Conservation (phyloP, 1,140 invertebrate species). For the Bombyx mori region DNA sequence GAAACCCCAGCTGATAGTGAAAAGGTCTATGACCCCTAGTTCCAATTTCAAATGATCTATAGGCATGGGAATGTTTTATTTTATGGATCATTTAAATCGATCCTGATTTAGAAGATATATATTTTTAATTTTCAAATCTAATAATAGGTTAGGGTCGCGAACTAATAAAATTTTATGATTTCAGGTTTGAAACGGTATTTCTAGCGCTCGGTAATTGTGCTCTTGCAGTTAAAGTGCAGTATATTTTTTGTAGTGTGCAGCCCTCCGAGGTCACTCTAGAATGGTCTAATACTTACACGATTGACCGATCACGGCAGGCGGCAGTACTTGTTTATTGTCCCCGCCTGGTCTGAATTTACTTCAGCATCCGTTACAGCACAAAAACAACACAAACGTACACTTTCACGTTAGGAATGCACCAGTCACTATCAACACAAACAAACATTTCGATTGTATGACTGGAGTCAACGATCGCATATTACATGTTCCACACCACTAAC, state of each 20-base stretch:
- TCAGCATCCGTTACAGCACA: slow-evolving; percentile 45
- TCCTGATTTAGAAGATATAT: too few species aligned
- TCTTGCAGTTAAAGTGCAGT: too few species aligned
- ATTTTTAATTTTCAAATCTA: too few species aligned
- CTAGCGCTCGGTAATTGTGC: neutral
- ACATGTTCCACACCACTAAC: slow-evolving; percentile 45
- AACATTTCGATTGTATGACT: slow-evolving; percentile 22
- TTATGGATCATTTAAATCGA: neutral
- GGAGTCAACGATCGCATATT: slow-evolving; percentile 26
- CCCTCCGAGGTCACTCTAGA: slow-evolving; percentile 18
- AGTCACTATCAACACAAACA: slow-evolving; percentile 49
- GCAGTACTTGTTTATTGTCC: slow-evolving; percentile 9
- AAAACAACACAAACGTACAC: slow-evolving; percentile 53
- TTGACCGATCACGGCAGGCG: slow-evolving; percentile 11
- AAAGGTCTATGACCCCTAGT: slow-evolving; percentile 7
- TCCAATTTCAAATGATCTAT: slow-evolving; percentile 5
- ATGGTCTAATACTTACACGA: slow-evolving; percentile 22
- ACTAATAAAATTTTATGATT: too few species aligned
- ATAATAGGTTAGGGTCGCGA: too few species aligned
- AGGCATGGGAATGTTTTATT: slow-evolving; percentile 4
- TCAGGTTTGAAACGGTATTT: neutral
- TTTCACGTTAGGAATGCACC: slow-evolving; percentile 65
- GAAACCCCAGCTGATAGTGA: slow-evolving; percentile 8
- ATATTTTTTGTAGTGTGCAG: neutral
- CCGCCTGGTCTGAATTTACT: slow-evolving; percentile 7